Conservation (phyloP, 2,797 vertebrate genomes). For the Hapalemur alaotrensis region DNA sequence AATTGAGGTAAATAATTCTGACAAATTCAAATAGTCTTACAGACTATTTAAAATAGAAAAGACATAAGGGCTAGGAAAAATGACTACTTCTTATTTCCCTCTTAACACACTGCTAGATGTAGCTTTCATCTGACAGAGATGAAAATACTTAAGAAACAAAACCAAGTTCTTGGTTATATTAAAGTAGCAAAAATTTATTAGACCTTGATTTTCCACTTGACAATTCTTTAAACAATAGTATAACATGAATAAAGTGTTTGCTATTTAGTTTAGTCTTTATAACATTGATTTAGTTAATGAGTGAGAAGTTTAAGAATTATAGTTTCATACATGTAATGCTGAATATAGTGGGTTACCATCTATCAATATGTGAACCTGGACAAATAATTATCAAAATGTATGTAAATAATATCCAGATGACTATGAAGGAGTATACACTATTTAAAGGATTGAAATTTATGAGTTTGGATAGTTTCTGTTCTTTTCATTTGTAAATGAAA, state of each 20-base stretch:
- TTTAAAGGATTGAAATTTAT: slow-evolving; percentile 43
- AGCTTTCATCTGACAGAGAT: slow-evolving; percentile 21
- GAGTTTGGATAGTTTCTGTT: slow-evolving; percentile 27
- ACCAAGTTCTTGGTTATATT: slow-evolving; percentile 22
- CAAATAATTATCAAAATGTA: slow-evolving; percentile 27
- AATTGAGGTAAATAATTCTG: slow-evolving; percentile 58
- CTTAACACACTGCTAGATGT: neutral
- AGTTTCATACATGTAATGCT: slow-evolving; percentile 45
- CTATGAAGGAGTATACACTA: neutral
- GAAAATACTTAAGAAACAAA: slow-evolving; percentile 45
- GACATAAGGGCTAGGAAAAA: slow-evolving; percentile 10
- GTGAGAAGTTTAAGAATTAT: slow-evolving; percentile 55
- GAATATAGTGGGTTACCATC: slow-evolving; percentile 27
- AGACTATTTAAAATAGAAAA: slow-evolving; percentile 42
- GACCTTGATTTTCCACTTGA: slow-evolving; percentile 27
- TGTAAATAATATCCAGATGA: slow-evolving; percentile 44
- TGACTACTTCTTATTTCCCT: slow-evolving; percentile 6
- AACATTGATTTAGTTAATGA: slow-evolving; percentile 30
- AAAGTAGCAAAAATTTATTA: slow-evolving; percentile 2
- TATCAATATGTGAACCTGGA: slow-evolving; percentile 25
- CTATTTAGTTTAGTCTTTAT: slow-evolving; percentile 36
- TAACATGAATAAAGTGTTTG: slow-evolving; percentile 23
- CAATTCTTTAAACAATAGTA: slow-evolving; percentile 33
- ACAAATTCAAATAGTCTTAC: slow-evolving; percentile 30
- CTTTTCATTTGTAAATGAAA: slow-evolving; percentile 49